A percentile compares a stretch with the other conserved stretches of the same genome.
phyloP scores from a whole-genome alignment of 2,113 vertebrate genomes.

The Arenaria interpres region DNA sequence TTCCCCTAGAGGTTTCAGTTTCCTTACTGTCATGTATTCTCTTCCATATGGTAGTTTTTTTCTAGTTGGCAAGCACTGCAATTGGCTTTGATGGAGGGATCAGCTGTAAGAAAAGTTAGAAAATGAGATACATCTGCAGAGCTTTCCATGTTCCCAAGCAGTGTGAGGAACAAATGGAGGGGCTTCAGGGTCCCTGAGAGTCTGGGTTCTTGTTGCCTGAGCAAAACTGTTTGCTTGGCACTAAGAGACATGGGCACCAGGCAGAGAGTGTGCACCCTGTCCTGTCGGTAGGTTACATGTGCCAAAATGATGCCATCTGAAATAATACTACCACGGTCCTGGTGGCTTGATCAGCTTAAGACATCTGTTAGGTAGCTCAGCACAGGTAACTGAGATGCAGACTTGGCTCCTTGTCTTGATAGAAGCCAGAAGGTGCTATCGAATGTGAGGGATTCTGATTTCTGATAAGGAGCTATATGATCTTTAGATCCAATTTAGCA shows the following conservation, averaged over 20 bases:
- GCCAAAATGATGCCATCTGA: neutral
- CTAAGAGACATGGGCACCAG: neutral
- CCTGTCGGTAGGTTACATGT: neutral
- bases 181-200: neutral
- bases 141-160: neutral
- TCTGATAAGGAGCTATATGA: neutral
- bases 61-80: neutral
- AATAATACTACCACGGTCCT: neutral
- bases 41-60: neutral
- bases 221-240: neutral
- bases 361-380: neutral
- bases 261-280: neutral
- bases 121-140: neutral
- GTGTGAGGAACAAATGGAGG: neutral
- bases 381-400: neutral
- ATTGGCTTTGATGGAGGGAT: neutral
- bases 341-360: neutral
- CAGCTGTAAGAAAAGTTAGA: neutral
- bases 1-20: neutral
- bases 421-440: neutral
- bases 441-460: neutral
- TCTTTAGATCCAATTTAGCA: neutral
- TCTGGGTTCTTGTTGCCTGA: neutral
- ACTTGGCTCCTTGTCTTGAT: neutral
- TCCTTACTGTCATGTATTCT: neutral